Base-by-base conservation (phyloP, 2,797 vertebrate species). In the Spondyliosoma cantharus region DNA sequence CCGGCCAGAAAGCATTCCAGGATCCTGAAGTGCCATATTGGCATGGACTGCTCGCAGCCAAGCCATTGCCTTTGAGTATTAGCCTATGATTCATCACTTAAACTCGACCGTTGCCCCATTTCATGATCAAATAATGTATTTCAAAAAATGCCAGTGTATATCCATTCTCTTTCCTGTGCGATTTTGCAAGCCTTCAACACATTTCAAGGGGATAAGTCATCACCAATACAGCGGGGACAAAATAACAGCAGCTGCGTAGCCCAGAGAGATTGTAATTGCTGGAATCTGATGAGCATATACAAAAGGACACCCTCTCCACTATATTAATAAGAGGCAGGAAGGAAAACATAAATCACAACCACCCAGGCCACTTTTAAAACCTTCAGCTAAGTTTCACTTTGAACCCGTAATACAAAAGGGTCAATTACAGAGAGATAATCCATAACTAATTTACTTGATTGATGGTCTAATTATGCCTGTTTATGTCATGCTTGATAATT, bases 381-480 rank as follows among this genome's bases (percentile, higher is more conserved):
- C 78, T 86, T 83, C 66, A 32, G 81, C 79, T 66, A 60, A 84
- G 83, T 91, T 90, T 90, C 78, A 84, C 83, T 89, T 88, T 88
- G 87, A 90, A 90, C 84, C 84, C 64, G 8, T 63, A 63, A 87
- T 65, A 93, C 86, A 91, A 91, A 92, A 82, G 91, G 91, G 92
- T 94, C 90, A 92, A 92, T 92, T 91, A 93, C 87, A 84, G 87
- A 87, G 87, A 90, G 89, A 93, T 93, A 93, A 94, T 93, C 93
- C 90, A 93, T 93, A 92, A 91, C 91, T 92, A 91, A 94, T 93
- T 93, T 86, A 90, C 85, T 86, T 92, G 91, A 94, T 92, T 93
- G 92, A 94, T 93, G 91, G 90, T 90, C 88, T 91, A 94, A 94
- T 94, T 93, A 93, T 80, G 89, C 80, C 83, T 91, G 91, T 93